Percentiles rank a stretch among this genome's conserved stretches.
Evolutionary conservation across 2,113 vertebrate genomes (phyloP).

Genomic region (Hemibates koningsi): DNA sequence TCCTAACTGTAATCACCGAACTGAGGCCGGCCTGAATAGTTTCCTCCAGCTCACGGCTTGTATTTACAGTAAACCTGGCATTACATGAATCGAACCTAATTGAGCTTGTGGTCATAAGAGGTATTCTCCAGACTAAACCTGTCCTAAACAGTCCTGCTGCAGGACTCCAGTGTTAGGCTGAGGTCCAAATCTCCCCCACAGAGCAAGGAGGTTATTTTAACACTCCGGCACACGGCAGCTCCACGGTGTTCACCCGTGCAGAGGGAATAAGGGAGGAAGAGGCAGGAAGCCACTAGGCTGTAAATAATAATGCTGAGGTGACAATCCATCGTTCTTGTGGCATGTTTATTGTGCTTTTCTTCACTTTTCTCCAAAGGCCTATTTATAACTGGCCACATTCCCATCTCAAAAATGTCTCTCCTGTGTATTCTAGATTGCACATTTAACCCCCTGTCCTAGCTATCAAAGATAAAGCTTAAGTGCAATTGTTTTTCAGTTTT

Average conservation of each 20-base stretch:
- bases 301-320: conserved; percentile 63
- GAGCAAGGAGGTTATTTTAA: conserved; percentile 48
- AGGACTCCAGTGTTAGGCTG: background rate
- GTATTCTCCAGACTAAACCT: conserved; percentile 30
- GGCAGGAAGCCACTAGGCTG: conserved; percentile 54
- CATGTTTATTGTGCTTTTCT: conserved; percentile 65
- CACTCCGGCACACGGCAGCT: conserved; percentile 46
- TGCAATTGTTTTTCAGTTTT: background rate
- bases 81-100: conserved; percentile 3
- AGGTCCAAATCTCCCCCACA: conserved; percentile 32
- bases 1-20: background rate
- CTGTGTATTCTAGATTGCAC: background rate
- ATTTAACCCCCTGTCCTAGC: background rate
- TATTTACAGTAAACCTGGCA: conserved; percentile 27
- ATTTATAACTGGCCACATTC: conserved; percentile 51
- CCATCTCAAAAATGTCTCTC: conserved; percentile 20
- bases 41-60: background rate
- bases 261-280: conserved; percentile 26
- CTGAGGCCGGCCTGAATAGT: background rate
- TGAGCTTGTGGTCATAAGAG: background rate
- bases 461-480: background rate
- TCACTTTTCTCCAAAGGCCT: conserved; percentile 38
- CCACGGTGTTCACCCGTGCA: conserved; percentile 14
- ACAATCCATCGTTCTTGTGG: conserved; percentile 53
- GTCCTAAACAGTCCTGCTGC: background rate